A percentile compares a stretch with the other conserved stretches of the same genome.
phyloP scores from a whole-genome alignment of 1,140 invertebrate genomes.

The Diplogasteroides magnus region DNA sequence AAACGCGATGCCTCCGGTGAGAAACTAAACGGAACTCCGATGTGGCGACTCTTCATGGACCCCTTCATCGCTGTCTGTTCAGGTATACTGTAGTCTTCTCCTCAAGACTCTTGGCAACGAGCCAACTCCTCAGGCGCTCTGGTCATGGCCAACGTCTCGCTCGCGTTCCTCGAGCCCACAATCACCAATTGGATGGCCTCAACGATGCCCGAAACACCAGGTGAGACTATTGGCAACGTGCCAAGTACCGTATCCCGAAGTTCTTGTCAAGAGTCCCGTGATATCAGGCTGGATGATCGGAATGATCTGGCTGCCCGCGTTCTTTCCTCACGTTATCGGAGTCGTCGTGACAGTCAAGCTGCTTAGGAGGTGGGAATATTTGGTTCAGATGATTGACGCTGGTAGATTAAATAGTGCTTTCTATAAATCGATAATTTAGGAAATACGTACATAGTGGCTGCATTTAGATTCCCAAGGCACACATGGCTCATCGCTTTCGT shows the following conservation, averaged over 20 bases:
- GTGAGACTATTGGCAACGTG: too few species aligned
- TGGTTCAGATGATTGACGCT: too few species aligned
- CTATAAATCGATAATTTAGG: too few species aligned
- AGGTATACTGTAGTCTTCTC: too few species aligned
- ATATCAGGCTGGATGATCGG: constrained; percentile 99
- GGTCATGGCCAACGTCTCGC: constrained; percentile 96
- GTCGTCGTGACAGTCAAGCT: constrained; percentile 93
- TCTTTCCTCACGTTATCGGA: constrained; percentile 94
- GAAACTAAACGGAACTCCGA: constrained; percentile 66
- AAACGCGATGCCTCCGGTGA: constrained; percentile 36
- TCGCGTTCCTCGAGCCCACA: constrained; percentile 96
- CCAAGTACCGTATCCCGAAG: too few species aligned
- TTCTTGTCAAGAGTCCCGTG: too few species aligned
- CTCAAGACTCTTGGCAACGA: too few species aligned
- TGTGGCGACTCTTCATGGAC: constrained; percentile 90
- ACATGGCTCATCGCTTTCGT: constrained; percentile 92
- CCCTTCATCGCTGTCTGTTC: constrained; percentile 94
- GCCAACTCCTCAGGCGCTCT: too few species aligned
- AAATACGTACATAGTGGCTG: too few species aligned
- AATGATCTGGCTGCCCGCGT: constrained; percentile 97
- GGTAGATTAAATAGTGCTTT: too few species aligned
- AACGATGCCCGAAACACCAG: constrained; percentile 75
- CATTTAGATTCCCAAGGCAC: constrained; percentile 88
- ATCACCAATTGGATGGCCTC: constrained; percentile 99
- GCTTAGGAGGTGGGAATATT: too few species aligned